These are phyloP conservation scores for Cherax quadricarinatus DNA, from an alignment of 1,140 invertebrate genomes.

Conservation along the genomic window DNA sequence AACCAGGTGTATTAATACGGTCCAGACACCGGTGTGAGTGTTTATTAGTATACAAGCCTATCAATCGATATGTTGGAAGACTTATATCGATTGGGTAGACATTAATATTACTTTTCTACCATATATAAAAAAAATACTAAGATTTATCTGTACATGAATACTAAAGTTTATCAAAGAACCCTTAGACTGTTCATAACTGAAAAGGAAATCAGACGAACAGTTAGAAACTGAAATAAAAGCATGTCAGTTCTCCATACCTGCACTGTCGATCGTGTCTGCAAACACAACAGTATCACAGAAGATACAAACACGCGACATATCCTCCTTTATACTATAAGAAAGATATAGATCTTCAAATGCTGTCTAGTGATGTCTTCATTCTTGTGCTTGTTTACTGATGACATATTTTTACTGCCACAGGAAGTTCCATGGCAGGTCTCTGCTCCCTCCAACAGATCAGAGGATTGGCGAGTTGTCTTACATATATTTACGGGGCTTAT, in stretches of 20 bases:
- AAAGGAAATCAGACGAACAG: not conserved
- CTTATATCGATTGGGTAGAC: not conserved
- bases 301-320: not conserved
- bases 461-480: not conserved
- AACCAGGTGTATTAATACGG: not conserved
- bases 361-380: not conserved
- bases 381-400: not conserved
- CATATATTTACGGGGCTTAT: not conserved
- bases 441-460: not conserved
- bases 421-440: constrained; percentile 38
- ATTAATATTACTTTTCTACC: not conserved
- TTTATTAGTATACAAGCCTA: not conserved
- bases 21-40: not conserved
- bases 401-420: constrained; percentile 32
- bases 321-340: not conserved
- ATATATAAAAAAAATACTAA: not conserved
- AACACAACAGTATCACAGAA: not conserved
- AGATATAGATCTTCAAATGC: not conserved
- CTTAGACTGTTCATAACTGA: not conserved
- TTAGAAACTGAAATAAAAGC: not conserved
- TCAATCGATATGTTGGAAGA: not conserved
- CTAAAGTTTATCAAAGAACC: not conserved
- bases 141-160: not conserved
- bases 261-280: not conserved
- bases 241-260: not conserved